A percentile compares a stretch with the other conserved stretches of the same genome.
phyloP scores from a whole-genome alignment of 2,797 vertebrate genomes.

The Arctocebus calabarensis region DNA sequence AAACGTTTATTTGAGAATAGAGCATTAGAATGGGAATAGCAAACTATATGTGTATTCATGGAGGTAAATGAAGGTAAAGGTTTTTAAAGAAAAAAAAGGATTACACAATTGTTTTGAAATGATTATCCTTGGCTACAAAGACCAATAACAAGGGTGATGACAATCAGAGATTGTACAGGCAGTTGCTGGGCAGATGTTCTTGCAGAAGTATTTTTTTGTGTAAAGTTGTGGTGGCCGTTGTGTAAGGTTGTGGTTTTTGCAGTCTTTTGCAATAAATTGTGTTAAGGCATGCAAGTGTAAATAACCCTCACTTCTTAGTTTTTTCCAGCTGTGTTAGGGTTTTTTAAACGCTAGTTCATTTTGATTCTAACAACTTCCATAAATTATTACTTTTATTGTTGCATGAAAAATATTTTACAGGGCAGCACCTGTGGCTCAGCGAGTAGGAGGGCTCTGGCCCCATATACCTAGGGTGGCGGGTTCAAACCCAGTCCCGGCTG shows the following conservation, averaged over 20 bases:
- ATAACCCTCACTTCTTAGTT: not conserved
- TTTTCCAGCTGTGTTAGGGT: not conserved
- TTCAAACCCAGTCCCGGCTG: no score
- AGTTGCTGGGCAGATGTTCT: not conserved
- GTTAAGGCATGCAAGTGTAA: not conserved
- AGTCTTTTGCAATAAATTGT: not conserved
- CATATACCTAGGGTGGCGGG: no score
- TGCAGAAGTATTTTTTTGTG: not conserved
- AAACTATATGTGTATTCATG: not conserved
- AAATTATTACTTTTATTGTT: not conserved
- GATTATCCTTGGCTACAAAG: not conserved
- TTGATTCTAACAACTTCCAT: not conserved
- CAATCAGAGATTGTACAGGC: not conserved
- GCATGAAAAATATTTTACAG: not conserved
- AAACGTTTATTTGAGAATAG: not conserved
- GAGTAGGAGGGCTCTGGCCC: no score
- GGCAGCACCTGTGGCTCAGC: no score
- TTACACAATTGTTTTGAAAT: not conserved
- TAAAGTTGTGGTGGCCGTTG: not conserved
- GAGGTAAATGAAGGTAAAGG: not conserved
- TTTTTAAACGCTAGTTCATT: not conserved
- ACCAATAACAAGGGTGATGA: not conserved
- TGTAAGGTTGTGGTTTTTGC: not conserved
- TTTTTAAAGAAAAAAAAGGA: not conserved
- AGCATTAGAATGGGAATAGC: not conserved